Evolutionary conservation across 2,113 vertebrate genomes (phyloP).

Genomic region (Raja brachyura): DNA sequence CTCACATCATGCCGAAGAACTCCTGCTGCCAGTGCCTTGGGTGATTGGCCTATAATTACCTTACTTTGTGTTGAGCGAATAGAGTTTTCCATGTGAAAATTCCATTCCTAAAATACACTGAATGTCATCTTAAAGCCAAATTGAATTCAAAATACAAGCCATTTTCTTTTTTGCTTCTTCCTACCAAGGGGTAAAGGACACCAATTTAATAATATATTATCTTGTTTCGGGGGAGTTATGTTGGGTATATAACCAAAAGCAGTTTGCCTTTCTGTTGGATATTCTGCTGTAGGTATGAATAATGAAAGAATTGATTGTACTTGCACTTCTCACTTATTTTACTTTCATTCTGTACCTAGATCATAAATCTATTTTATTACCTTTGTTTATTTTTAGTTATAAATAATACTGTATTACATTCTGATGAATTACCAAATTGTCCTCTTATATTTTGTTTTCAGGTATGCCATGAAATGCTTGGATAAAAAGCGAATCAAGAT

Average conservation of each 20-base stretch:
- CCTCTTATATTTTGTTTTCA: conserved; percentile 45
- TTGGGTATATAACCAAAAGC: neutral
- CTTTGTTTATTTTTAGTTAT: neutral
- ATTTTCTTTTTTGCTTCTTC: neutral
- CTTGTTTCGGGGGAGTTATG: neutral
- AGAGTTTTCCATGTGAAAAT: no score
- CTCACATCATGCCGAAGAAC: no score
- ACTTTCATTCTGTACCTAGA: neutral
- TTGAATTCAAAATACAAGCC: neutral
- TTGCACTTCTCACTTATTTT: neutral
- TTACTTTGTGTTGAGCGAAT: no score
- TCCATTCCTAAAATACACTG: no score
- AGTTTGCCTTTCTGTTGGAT: neutral
- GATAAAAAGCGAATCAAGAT: conserved; percentile 98
- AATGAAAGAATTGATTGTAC: neutral
- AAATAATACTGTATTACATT: neutral
- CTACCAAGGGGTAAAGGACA: neutral
- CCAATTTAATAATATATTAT: conserved; percentile 9
- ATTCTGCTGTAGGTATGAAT: neutral
- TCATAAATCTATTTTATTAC: neutral
- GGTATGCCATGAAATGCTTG: conserved; percentile 99
- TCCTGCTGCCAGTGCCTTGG: no score
- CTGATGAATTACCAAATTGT: neutral
- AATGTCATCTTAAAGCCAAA: neutral
- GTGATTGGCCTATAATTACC: no score